Base-by-base conservation (phyloP, 1,140 invertebrate species). In the Lucilia sericata region DNA sequence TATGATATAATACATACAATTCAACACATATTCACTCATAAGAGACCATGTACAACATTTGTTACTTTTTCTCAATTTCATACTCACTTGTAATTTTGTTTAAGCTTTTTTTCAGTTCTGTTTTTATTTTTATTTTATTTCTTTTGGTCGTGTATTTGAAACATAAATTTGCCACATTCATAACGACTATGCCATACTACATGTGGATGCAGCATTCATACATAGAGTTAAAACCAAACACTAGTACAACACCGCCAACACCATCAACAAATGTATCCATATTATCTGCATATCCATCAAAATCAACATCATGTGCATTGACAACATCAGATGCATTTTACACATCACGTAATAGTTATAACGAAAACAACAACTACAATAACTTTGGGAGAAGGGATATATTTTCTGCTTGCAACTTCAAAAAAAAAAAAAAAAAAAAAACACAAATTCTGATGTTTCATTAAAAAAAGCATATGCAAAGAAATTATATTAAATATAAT, bases 271-370 rank as follows among this genome's bases (percentile, higher is more conserved):
- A 42, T 25, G 30, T 34, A 75, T 25, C 74, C 74, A 75, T 75
- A 14, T 75, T 34, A 78, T 78, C 75, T 47, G 36, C 34, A 78
- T 47, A 78, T 78, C 75, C 75, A 78, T 78, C 75, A 78, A 78
- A 78, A 19, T 78, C 75, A 36, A 78, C 75, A 78, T 36, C 34
- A 78, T 78, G 34, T 78, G 75, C 75, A 78, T 78, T 78, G 75
- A 78, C 75, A 78, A 78, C 36, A 78, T 78, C 75, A 78, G 13
- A 78, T 78, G 75, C 75, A 70, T 70, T 70, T 70, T 70, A 70
- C 65, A 70, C 65, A 42, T 42, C 75, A 78, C 75, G 75, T 78
- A 75, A 14, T 75, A 47, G 75, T 42, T 70, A 70, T 70, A 70
- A 19, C 65, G 65, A 78, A 78, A 19, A 47, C 42, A 42, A 42